phyloP scores from a whole-genome alignment of 2,888 invertebrate species.

The Ectemnius lituratus region DNA sequence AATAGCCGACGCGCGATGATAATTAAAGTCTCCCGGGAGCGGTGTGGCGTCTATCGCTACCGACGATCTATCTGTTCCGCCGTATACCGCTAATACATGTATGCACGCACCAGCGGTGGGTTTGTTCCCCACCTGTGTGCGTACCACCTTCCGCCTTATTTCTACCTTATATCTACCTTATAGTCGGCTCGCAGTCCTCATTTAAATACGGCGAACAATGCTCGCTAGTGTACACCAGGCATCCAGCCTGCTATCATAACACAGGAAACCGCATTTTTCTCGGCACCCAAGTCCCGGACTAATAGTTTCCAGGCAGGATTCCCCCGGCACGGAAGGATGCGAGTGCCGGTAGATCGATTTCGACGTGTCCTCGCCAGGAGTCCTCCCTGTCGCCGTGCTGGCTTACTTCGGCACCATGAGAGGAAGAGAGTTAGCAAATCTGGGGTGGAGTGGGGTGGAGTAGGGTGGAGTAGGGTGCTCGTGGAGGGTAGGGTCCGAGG shows the following conservation, averaged over 20 bases:
- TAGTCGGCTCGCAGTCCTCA: conserved; percentile 29
- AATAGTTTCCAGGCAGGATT: no score
- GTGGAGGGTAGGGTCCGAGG: conserved; percentile 25
- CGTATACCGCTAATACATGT: conserved; percentile 38
- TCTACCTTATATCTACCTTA: conserved; percentile 1
- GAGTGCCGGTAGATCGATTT: conserved; percentile 39
- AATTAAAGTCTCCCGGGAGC: conserved; percentile 72
- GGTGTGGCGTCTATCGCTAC: conserved; percentile 56
- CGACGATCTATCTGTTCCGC: conserved; percentile 64
- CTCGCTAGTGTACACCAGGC: not conserved
- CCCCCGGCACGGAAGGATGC: not conserved
- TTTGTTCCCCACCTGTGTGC: conserved; percentile 1
- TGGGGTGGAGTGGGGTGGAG: conserved; percentile 13
- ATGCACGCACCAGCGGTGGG: conserved; percentile 23
- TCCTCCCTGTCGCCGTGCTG: conserved; percentile 22
- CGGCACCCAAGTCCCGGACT: no score
- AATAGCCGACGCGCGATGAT: conserved; percentile 75
- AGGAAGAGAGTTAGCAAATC: conserved; percentile 25
- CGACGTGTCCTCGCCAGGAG: conserved; percentile 29
- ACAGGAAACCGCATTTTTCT: not conserved
- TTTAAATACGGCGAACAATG: conserved; percentile 33
- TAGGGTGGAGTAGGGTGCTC: conserved; percentile 18
- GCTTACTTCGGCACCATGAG: not conserved
- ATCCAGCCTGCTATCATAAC: not conserved
- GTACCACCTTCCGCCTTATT: conserved; percentile 5